Percentiles rank a stretch among this genome's conserved stretches.
Evolutionary conservation across 2,113 vertebrate genomes (phyloP).

Genomic region (Kobus ellipsiprymnus): DNA sequence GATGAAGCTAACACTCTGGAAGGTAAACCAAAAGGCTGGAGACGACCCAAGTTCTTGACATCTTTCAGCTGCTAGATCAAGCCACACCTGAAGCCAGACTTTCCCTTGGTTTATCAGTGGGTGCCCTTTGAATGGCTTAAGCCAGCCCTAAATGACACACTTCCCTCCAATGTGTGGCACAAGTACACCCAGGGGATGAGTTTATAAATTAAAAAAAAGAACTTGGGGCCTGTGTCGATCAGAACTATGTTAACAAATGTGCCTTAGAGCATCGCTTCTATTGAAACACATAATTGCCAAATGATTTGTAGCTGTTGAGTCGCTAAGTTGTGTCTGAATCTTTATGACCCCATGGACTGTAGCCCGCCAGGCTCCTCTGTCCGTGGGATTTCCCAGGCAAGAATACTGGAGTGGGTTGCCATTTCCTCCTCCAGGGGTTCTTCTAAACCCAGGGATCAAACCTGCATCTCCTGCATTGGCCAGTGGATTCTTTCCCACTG

Average conservation of each 20-base stretch:
- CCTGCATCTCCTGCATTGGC: background rate
- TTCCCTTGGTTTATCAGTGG: background rate
- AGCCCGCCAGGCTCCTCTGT: background rate
- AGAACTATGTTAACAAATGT: background rate
- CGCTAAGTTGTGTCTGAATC: background rate
- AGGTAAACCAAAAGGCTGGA: background rate
- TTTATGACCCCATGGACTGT: background rate
- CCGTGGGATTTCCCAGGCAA: background rate
- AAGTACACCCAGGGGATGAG: background rate
- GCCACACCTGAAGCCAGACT: background rate
- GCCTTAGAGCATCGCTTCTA: background rate
- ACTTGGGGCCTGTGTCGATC: rapidly evolving
- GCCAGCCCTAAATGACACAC: background rate
- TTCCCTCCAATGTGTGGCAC: background rate
- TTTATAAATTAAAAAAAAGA: background rate
- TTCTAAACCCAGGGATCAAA: background rate
- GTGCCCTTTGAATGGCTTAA: background rate
- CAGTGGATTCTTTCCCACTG: background rate
- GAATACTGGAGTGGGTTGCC: background rate
- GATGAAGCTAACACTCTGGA: background rate
- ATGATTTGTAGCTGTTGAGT: background rate
- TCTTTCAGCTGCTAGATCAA: background rate
- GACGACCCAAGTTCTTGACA: background rate
- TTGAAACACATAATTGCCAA: background rate
- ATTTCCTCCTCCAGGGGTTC: background rate